A percentile compares a stretch with the other conserved stretches of the same genome.
phyloP scores from a whole-genome alignment of 2,888 invertebrate species.

The Syritta pipiens region DNA sequence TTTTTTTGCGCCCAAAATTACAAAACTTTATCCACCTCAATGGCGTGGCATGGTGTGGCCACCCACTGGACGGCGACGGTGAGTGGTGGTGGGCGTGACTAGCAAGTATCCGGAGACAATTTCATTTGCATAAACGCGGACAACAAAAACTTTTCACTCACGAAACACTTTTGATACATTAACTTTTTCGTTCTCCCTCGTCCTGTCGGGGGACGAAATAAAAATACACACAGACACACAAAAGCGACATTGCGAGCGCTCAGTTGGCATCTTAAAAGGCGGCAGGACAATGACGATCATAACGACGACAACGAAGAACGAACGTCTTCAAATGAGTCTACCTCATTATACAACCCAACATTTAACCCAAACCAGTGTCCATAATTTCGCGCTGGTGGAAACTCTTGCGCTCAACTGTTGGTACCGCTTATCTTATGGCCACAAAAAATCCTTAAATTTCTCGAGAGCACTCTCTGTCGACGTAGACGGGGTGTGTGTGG shows the following conservation, averaged over 20 bases:
- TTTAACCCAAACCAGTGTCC: conserved; percentile 48
- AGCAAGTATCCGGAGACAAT: conserved; percentile 60
- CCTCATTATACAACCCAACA: conserved; percentile 64
- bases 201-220: conserved; percentile 23
- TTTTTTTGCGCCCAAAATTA: conserved; percentile 39
- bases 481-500: conserved; percentile 1
- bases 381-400: conserved; percentile 14
- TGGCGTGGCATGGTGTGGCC: neutral
- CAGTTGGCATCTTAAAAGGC: conserved; percentile 48
- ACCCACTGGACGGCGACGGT: neutral
- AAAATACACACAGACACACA: too few relatives aligned
- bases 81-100: conserved; percentile 16
- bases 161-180: conserved; percentile 56
- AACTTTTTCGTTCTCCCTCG: conserved; percentile 22
- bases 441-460: conserved; percentile 55
- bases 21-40: conserved; percentile 59
- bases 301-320: conserved; percentile 7
- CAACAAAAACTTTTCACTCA: conserved; percentile 57
- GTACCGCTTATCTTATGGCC: conserved; percentile 53
- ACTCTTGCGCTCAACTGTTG: conserved; percentile 23
- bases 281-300: conserved; percentile 15
- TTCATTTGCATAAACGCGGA: conserved; percentile 65
- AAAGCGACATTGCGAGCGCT: conserved; percentile 52
- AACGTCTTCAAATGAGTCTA: conserved; percentile 61
- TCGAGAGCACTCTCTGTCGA: conserved; percentile 37